Percentiles rank a stretch among this genome's conserved stretches.
Evolutionary conservation across 2,888 invertebrate genomes (phyloP).

Genomic region (Campoplex capitator): DNA sequence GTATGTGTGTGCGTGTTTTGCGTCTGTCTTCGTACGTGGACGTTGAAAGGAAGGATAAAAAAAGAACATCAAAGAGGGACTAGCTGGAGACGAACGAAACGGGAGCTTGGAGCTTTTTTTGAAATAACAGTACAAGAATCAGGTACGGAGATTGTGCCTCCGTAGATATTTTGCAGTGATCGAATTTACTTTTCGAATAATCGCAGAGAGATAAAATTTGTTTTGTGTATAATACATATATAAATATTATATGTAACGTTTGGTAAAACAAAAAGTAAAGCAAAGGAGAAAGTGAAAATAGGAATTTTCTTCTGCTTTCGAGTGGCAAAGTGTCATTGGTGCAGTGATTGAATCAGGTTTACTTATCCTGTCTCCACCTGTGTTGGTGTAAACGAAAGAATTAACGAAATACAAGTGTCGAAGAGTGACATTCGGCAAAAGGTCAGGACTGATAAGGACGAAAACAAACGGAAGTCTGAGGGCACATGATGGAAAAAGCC

Average conservation of each 20-base stretch:
- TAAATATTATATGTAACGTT: not conserved
- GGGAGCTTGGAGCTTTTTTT: slow-evolving; percentile 53
- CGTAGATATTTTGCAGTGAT: slow-evolving; percentile 44
- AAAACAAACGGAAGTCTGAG: slow-evolving; percentile 34
- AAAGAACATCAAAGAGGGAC: slow-evolving; percentile 11
- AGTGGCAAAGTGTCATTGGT: not conserved
- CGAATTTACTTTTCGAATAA: slow-evolving; percentile 49
- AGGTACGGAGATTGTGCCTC: slow-evolving; percentile 48
- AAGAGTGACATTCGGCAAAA: slow-evolving; percentile 10
- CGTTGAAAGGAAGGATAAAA: slow-evolving; percentile 6
- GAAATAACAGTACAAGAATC: slow-evolving; percentile 67
- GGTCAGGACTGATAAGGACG: slow-evolving; percentile 35
- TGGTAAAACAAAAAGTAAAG: not conserved
- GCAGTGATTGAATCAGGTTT: not conserved
- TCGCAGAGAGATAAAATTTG: not conserved
- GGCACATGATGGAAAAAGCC: slow-evolving; percentile 67
- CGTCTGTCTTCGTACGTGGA: not conserved
- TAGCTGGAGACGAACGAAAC: not conserved
- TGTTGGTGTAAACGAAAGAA: not conserved
- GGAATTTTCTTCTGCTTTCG: not conserved
- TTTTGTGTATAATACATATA: slow-evolving; percentile 3
- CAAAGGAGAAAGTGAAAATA: not conserved
- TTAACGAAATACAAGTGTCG: not conserved
- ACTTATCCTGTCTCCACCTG: not conserved
- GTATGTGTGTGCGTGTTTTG: slow-evolving; percentile 40